Base-by-base conservation (phyloP, 2,113 vertebrate species). In the Grammomys surdaster region DNA sequence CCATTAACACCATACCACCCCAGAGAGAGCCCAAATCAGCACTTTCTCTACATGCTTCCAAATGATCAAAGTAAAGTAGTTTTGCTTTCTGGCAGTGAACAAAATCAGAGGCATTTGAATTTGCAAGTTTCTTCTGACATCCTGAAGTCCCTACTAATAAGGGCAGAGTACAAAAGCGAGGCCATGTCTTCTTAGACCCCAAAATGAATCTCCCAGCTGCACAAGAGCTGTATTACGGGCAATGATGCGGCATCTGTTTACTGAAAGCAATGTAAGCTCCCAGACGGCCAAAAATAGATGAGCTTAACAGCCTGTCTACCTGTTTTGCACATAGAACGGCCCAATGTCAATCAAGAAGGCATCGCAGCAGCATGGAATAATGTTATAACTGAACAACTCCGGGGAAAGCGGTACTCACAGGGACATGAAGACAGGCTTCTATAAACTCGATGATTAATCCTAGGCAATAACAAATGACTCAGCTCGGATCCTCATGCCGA, bases 11-110 rank as follows among this genome's bases (percentile, higher is more conserved):
- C 65, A 43, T 54, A 28, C 2, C 58, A n/a, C 46, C 82, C 26
- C 70, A 60, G 84, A 46, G 60, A 90, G n/a, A 70, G 28, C 65
- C 48, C 60, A 88, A 78, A 72, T 22, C 65, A 54, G 20, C 28
- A 5, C 33, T 73, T 75, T 88, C 26, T 85, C 28, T 31, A 2
- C 70, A 8, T 85, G 63, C 33, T 87, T 78, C 65, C 22, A 20
- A 86, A 75, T 51, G 26, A 91, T 31, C 24, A 51, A 77, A 77
- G 56, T 20, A 75, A 75, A 65, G 40, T 84, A 48, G 63, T n/a
- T 96, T 85, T 85, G 65, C 33, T 43, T 78, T 91, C 76, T 89
- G 48, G 36, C 11, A 82, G 58, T 90, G 65, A 85, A 81, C 28
- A 63, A 31, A 76, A 86, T 60, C 58, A 75, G 48, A 81, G 43